Evolutionary conservation across 2,888 invertebrate species (phyloP).

Genomic region (Amitus sp.): DNA sequence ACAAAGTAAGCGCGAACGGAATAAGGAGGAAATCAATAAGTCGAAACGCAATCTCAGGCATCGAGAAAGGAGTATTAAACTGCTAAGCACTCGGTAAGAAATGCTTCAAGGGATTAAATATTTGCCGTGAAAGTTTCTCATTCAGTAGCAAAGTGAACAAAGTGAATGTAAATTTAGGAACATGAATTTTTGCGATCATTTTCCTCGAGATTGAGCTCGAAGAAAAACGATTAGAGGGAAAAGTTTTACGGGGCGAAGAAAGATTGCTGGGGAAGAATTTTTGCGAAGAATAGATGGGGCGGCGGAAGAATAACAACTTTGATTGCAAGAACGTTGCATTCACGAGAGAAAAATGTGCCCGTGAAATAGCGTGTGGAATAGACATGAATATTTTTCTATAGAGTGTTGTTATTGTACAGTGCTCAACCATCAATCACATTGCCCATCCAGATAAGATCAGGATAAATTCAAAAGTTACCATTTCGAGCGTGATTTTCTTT

Average conservation of each 20-base stretch:
- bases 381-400: background rate
- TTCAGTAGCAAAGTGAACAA: background rate
- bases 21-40: too few relatives aligned
- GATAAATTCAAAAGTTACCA: constrained; percentile 23
- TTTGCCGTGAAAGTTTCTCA: background rate
- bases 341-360: background rate
- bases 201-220: background rate
- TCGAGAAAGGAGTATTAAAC: background rate
- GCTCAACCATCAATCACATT: constrained; percentile 13
- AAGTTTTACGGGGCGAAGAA: background rate
- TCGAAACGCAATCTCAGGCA: background rate
- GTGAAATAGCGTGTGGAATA: background rate
- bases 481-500: constrained; percentile 18
- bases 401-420: constrained; percentile 1
- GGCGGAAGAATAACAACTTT: too few relatives aligned
- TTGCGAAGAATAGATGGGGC: background rate
- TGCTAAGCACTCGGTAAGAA: too few relatives aligned
- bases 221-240: background rate
- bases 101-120: background rate
- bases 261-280: background rate
- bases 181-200: constrained; percentile 3
- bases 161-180: background rate
- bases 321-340: background rate
- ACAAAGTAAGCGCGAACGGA: too few relatives aligned
- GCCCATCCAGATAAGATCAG: background rate